Base-by-base conservation (phyloP, 2,113 vertebrate species). In the Notechis scutatus region DNA sequence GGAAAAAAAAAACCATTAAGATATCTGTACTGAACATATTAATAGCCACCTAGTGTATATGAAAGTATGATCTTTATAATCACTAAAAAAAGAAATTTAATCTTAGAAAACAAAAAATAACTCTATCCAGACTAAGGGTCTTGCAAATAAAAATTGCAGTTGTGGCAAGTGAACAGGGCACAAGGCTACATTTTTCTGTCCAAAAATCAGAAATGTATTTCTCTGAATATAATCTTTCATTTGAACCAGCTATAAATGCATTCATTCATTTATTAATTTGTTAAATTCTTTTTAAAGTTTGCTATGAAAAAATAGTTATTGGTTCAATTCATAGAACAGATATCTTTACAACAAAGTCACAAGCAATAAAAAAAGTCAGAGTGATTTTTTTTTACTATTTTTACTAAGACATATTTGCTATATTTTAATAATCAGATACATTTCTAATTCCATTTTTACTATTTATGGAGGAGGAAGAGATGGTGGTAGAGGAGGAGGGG, bases 361-460 rank as follows among this genome's bases (percentile, higher is more conserved):
- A 86, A 50, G 55, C 23, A 1, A 0, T 12, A 88, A 4, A 93
- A 93, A 93, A 56, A 93, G 92, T 4, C 12, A 2, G 59, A 1
- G 24, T 29, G 24, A 8, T 8, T 57, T 59, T 59, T 59, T 56
- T 3, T 9, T 1, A 59, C 7, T 24, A 59, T 59, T 59, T 59
- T 59, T 59, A 59, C 2, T 59, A 59, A 24, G 57, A 24, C 23
- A 3, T 59, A 59, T 59, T 59, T 59, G 23, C 23, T 59, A 8
- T 52, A 29, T 92, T 90, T 29, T 42, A 50, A 92, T 61, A 1
- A 85, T 24, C 29, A n/a, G 39, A 47, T 21, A 20, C 92, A 54
- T 50, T 94, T 95, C 85, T 29, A 2, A 52, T 93, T 94, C 93
- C 92, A 74, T 94, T 90, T 54, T 50, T 39, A 81, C 64, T 56